These are phyloP conservation scores for Columba livia DNA, from an alignment of 2,113 vertebrate genomes.

Conservation along the genomic window DNA sequence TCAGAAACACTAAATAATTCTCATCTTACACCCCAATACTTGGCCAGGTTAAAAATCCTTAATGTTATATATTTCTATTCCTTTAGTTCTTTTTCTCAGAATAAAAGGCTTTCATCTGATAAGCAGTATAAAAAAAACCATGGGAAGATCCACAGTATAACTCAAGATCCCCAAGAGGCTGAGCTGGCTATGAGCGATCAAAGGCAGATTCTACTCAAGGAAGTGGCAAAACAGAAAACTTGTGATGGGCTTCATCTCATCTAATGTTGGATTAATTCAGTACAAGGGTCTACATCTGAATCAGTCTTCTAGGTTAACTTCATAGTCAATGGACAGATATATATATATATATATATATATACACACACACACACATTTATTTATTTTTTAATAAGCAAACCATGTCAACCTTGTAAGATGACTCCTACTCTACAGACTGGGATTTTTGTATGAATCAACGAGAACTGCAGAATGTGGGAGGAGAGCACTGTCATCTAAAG, in stretches of 20 bases:
- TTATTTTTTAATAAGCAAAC: too few relatives aligned
- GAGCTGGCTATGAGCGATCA: background rate
- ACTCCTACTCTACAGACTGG: background rate
- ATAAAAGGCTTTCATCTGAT: background rate
- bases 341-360: too few relatives aligned
- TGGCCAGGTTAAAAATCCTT: background rate
- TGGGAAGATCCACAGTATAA: background rate
- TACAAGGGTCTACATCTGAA: rapidly evolving
- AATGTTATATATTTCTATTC: background rate
- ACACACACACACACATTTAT: too few relatives aligned
- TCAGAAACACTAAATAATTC: background rate
- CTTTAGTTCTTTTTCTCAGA: background rate
- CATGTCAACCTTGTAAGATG: background rate
- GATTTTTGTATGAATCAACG: background rate
- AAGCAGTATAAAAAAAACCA: background rate
- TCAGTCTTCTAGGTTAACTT: background rate
- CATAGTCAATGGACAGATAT: too few relatives aligned
- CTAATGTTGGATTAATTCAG: background rate
- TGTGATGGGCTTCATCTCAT: background rate
- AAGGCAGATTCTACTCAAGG: background rate
- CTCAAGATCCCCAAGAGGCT: background rate
- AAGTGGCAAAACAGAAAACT: background rate
- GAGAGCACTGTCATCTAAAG: background rate
- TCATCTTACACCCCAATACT: background rate
- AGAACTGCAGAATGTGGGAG: background rate